Conservation (phyloP, 2,888 invertebrate genomes). For the Bombyx huttoni region DNA sequence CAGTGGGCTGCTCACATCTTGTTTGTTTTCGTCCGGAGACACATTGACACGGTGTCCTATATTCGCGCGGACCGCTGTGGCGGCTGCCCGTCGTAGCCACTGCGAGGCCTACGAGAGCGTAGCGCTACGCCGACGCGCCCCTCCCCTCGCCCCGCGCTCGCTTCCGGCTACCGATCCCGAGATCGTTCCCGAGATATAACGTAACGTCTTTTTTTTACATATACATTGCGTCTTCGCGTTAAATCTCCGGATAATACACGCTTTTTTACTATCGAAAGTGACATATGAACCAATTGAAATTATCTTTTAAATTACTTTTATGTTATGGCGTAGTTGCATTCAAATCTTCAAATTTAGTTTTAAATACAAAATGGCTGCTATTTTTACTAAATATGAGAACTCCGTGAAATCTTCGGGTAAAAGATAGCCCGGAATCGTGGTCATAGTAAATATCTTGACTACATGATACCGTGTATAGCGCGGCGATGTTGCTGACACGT, state of each 20-base stretch:
- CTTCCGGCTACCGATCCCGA: constrained; percentile 42
- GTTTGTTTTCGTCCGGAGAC: constrained; percentile 27
- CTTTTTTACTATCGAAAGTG: no score
- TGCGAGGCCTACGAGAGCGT: constrained; percentile 61
- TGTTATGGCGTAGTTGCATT: no score
- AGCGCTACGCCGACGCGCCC: constrained; percentile 46
- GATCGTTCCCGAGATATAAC: constrained; percentile 29
- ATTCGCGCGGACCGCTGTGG: constrained; percentile 34
- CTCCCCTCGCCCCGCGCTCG: constrained; percentile 29
- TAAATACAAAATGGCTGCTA: no score
- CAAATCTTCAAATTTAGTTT: no score
- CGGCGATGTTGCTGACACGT: constrained; percentile 40
- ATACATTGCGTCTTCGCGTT: no score
- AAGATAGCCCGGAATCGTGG: background rate
- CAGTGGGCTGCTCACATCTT: constrained; percentile 22
- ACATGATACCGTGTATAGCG: constrained; percentile 16
- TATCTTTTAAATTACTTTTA: no score
- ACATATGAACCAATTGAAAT: no score
- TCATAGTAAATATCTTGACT: background rate
- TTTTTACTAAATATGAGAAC: background rate
- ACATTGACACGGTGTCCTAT: constrained; percentile 54
- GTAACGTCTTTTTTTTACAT: background rate
- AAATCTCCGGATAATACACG: no score
- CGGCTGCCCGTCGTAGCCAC: constrained; percentile 49
- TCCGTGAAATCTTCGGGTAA: background rate